Evolutionary conservation across 2,888 invertebrate species (phyloP).

Genomic region (Rotaria socialis): DNA sequence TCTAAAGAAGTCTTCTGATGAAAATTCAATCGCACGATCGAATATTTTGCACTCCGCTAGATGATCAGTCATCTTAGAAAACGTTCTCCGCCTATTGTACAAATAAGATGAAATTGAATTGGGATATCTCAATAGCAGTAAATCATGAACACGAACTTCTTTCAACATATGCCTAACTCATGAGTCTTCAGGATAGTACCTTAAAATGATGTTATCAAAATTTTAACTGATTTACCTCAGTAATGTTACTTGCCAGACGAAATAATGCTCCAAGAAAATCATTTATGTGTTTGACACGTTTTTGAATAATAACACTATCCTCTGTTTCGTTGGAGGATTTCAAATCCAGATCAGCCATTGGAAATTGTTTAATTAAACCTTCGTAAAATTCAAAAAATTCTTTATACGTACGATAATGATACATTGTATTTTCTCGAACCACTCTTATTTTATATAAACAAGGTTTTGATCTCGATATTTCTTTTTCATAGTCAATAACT

Average conservation of each 20-base stretch:
- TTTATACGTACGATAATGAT: slow-evolving; percentile 85
- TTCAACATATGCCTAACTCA: no score
- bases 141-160: no score
- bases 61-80: no score
- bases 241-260: slow-evolving; percentile 81
- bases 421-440: slow-evolving; percentile 76
- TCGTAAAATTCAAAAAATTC: slow-evolving; percentile 94
- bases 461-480: slow-evolving; percentile 71
- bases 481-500: slow-evolving; percentile 83
- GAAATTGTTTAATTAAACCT: slow-evolving; percentile 84
- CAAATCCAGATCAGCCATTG: slow-evolving; percentile 83
- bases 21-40: no score
- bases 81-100: no score
- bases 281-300: slow-evolving; percentile 80
- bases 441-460: slow-evolving; percentile 64
- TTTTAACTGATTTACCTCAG: slow-evolving; percentile 65
- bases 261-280: slow-evolving; percentile 80
- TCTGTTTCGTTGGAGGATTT: slow-evolving; percentile 71
- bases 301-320: slow-evolving; percentile 86
- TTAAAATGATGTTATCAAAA: no score
- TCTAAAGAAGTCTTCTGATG: no score
- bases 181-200: no score
- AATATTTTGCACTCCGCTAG: no score
- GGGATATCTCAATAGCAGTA: no score
- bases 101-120: no score